Conservation (phyloP, 2,113 vertebrate genomes). For the Periophthalmodon schlosseri region DNA sequence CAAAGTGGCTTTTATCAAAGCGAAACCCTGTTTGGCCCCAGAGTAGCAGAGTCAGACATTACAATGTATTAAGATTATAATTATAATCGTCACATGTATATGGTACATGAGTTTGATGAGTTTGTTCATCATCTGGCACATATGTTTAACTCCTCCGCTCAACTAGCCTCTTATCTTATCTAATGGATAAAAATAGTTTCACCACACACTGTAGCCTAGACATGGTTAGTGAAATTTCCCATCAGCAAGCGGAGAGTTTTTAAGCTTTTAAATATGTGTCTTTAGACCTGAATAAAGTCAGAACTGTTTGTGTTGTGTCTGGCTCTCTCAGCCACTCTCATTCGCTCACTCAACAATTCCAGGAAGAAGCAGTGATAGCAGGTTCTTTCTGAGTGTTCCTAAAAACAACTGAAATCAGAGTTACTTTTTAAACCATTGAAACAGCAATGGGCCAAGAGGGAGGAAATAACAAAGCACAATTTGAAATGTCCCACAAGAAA, state of each 20-base stretch:
- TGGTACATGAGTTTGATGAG: no score
- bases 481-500: neutral
- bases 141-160: neutral
- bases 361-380: constrained; percentile 29
- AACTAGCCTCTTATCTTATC: constrained; percentile 41
- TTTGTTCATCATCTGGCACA: neutral
- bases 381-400: neutral
- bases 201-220: neutral
- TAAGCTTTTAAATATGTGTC: neutral
- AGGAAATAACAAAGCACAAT: neutral
- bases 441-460: neutral
- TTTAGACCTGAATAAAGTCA: neutral
- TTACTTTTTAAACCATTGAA: neutral
- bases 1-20: constrained; percentile 41
- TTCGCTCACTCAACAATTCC: constrained; percentile 18
- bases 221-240: neutral
- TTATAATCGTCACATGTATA: neutral
- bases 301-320: constrained; percentile 20
- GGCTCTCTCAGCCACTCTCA: neutral
- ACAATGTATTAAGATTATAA: neutral
- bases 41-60: no score
- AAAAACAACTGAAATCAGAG: neutral
- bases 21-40: neutral
- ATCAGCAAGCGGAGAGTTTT: neutral
- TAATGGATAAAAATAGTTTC: constrained; percentile 46